Conservation (phyloP, 2,113 vertebrate species). For the Xerus inauris region DNA sequence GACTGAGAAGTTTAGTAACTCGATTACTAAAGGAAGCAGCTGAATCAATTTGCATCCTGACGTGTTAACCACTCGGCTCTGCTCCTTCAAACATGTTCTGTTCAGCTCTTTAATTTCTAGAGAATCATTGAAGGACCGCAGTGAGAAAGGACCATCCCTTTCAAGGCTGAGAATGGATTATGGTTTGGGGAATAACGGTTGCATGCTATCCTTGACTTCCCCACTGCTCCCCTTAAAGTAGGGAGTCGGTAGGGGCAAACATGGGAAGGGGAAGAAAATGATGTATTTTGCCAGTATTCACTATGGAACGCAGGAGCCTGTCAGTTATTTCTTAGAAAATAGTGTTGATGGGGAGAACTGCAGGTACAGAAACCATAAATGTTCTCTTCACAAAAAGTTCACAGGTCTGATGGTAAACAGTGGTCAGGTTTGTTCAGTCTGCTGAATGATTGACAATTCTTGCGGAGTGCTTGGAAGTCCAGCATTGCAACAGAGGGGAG, state of each 20-base stretch:
- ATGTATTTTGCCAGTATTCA: not conserved
- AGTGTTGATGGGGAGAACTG: not conserved
- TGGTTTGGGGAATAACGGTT: not conserved
- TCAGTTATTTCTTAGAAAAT: not conserved
- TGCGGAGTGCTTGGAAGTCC: slow-evolving; percentile 26
- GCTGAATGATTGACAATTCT: slow-evolving; percentile 53
- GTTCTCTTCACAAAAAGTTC: not conserved
- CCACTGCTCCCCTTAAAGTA: not conserved
- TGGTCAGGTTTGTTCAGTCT: slow-evolving; percentile 1
- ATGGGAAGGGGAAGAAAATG: not conserved
- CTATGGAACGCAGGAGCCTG: not conserved
- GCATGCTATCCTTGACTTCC: not conserved
- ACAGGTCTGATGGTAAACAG: not conserved
- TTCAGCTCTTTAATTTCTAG: not conserved
- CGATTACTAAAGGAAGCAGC: not conserved
- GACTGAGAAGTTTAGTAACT: slow-evolving; percentile 11
- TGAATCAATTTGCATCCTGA: not conserved
- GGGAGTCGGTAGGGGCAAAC: not conserved
- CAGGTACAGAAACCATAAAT: not conserved
- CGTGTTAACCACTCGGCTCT: not conserved
- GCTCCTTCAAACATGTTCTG: not conserved
- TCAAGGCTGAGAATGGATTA: not conserved
- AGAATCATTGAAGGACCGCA: not conserved
- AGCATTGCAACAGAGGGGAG: slow-evolving; percentile 48
- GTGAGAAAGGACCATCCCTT: not conserved